Evolutionary conservation across 2,888 invertebrate genomes (phyloP).

Genomic region (Hesperia comma): DNA sequence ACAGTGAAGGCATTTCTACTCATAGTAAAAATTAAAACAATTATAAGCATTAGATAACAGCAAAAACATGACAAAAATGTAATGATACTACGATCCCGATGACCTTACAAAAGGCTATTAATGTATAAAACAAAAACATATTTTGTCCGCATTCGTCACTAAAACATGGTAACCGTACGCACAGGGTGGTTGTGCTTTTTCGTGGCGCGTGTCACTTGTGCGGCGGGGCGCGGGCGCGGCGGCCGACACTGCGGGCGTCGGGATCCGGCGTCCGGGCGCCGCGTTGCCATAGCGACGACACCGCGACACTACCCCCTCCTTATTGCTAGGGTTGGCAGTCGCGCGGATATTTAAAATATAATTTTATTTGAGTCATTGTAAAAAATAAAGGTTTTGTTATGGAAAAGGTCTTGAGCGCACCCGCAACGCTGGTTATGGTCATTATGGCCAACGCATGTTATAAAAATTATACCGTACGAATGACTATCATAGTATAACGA

Average conservation of each 20-base stretch:
- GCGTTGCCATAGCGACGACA: constrained; percentile 85
- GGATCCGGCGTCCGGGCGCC: constrained; percentile 85
- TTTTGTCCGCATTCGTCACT: not conserved
- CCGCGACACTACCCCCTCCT: constrained; percentile 69
- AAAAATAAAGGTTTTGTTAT: too few species aligned
- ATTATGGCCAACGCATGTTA: too few species aligned
- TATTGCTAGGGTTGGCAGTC: constrained; percentile 3
- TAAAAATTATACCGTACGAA: too few species aligned
- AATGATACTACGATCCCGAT: too few species aligned
- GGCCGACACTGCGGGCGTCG: constrained; percentile 84
- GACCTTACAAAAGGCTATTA: not conserved
- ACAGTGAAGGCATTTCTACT: too few species aligned
- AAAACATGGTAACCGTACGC: constrained; percentile 51
- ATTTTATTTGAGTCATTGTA: too few species aligned
- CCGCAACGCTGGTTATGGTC: too few species aligned
- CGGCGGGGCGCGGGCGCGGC: constrained; percentile 76
- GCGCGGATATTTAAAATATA: not conserved
- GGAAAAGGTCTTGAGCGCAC: too few species aligned
- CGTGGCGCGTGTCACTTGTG: constrained; percentile 82
- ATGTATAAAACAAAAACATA: not conserved
- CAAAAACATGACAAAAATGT: too few species aligned
- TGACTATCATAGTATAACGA: too few species aligned
- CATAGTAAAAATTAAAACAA: too few species aligned
- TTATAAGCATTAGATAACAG: too few species aligned
- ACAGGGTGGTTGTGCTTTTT: constrained; percentile 81